phyloP scores from a whole-genome alignment of 2,113 vertebrate species.

The Anoplopoma fimbria region DNA sequence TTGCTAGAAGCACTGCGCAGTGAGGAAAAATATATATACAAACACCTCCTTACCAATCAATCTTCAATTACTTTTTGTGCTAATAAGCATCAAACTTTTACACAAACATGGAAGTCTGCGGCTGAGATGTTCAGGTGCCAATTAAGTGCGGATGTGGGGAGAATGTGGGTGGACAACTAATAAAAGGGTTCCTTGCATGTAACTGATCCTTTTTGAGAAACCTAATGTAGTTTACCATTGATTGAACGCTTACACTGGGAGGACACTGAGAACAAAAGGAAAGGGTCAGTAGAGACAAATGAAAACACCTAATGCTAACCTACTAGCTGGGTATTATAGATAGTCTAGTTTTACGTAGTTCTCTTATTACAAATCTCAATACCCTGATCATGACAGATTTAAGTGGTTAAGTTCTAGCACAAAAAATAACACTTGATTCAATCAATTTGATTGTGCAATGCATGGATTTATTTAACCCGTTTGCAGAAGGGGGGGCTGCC shows the following conservation, averaged over 20 bases:
- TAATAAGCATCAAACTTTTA: conserved; percentile 22
- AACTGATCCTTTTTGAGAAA: conserved; percentile 8
- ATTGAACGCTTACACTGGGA: not conserved
- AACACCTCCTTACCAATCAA: conserved; percentile 16
- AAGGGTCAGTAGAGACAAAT: not conserved
- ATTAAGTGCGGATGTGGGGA: conserved; percentile 7
- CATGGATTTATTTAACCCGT: not conserved
- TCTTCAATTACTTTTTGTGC: conserved; percentile 1
- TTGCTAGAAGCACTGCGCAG: conserved; percentile 6
- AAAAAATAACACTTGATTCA: not conserved
- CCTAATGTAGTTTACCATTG: not conserved
- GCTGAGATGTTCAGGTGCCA: conserved; percentile 18
- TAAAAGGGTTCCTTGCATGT: conserved; percentile 5
- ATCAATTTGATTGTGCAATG: not conserved
- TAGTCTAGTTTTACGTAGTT: not conserved
- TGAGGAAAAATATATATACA: conserved; percentile 8
- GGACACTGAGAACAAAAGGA: not conserved
- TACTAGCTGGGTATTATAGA: not conserved
- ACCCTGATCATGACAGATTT: not conserved
- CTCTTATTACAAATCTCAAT: not conserved
- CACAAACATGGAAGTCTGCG: not conserved
- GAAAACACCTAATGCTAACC: not conserved
- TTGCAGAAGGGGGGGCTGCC: not conserved
- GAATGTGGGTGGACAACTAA: conserved; percentile 8
- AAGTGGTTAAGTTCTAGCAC: not conserved